phyloP scores from a whole-genome alignment of 2,888 invertebrate species.

The Napeogenes inachia region DNA sequence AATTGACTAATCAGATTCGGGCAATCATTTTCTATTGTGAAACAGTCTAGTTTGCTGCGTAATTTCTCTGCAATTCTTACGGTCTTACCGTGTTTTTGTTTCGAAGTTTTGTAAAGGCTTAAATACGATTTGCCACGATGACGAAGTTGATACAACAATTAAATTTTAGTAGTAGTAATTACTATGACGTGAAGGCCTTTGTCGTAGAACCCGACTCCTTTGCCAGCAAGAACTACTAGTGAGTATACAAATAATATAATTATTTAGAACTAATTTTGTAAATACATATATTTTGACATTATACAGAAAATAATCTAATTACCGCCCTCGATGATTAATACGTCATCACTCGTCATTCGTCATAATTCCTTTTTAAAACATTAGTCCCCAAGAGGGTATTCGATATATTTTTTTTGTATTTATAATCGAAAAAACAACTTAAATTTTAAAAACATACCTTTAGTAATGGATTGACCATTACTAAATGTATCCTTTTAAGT shows the following conservation, averaged over 20 bases:
- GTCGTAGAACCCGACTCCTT: constrained; percentile 46
- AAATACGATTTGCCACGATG: constrained; percentile 72
- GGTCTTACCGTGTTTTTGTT: constrained; percentile 64
- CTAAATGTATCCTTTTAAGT: no score
- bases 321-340: no score
- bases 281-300: no score
- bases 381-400: no score
- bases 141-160: constrained; percentile 75
- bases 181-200: constrained; percentile 54
- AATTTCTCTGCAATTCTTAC: constrained; percentile 47
- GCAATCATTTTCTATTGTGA: constrained; percentile 40
- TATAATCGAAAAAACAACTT: no score
- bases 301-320: no score
- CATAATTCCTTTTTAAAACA: no score
- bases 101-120: constrained; percentile 62
- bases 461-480: no score
- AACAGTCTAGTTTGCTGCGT: constrained; percentile 50
- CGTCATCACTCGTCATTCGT: no score
- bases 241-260: constrained; percentile 37
- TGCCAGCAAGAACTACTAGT: constrained; percentile 49
- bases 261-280: no score
- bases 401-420: no score
- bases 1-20: constrained; percentile 21
- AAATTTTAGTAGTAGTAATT: constrained; percentile 76
- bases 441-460: no score